Evolutionary conservation across 2,797 vertebrate species (phyloP), one percentile per base, ranked within the genome.

Genomic region (Poecile montanus): DNA sequence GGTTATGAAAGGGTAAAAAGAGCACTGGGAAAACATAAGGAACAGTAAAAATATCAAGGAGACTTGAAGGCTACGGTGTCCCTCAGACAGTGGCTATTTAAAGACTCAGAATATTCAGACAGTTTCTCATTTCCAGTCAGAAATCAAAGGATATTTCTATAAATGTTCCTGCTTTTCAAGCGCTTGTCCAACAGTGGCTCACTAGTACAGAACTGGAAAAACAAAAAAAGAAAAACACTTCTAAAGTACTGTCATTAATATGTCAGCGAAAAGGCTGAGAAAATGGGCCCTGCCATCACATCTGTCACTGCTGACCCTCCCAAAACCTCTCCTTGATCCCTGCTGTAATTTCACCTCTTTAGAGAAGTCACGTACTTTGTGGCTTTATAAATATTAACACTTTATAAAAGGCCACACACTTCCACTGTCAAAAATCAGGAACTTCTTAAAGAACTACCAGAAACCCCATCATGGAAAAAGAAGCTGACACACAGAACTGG

Each of bases 61-160:
- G 15, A 82, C 56, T 54, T 48, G 38, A 63, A 93, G 65, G 56
- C 8, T 85, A 5, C 2, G 14, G 45, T 6, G 72, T 77, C 50
- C 75, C 92, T 91, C 57, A 70, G 29, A 40, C 67, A 67, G 32
- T 2, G 15, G 21, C 75, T 93, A 79, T 92, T 94, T 95, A 91
- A 87, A 93, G 84, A 57, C 65, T 57, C 26, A 4, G 40, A 82
- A 50, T 79, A 89, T 82, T 92, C 76, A 77, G 65, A 84, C 8
- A 87, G 86, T 63, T 96, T 92, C 56, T 48, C 81, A 48, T 87
- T 94, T 87, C 84, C 74, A 96, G 71, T 48, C 67, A 85, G 63
- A 85, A 94, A 92, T 66, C 74, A 92, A 80, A 79, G 22, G 45
- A 12, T 85, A 77, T 83, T 91, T 94, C 91, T 65, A 89, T 45